Conservation (phyloP, 2,888 invertebrate genomes). For the Ligdia adustata region DNA sequence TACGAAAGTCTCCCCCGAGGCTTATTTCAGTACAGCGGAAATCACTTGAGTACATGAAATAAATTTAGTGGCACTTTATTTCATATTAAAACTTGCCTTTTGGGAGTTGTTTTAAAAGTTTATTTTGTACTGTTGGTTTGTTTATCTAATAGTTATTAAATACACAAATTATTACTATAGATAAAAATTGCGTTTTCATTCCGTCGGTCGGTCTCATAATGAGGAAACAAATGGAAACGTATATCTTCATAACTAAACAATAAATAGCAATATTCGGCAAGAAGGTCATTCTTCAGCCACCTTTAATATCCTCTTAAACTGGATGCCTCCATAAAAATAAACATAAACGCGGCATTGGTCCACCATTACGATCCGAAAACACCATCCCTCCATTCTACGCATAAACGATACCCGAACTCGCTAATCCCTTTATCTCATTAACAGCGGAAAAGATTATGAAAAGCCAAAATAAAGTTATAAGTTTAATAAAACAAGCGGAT, state of each 20-base stretch:
- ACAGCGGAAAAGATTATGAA: conserved; percentile 52
- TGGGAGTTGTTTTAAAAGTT: conserved; percentile 1
- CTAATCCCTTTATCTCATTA: conserved; percentile 45
- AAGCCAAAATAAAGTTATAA: conserved; percentile 47
- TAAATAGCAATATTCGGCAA: too few relatives aligned
- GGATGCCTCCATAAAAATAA: conserved; percentile 13
- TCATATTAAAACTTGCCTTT: conserved; percentile 19
- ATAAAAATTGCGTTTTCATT: too few relatives aligned
- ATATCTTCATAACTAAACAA: too few relatives aligned
- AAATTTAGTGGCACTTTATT: conserved; percentile 29
- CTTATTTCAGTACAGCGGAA: conserved; percentile 30
- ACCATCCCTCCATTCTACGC: conserved; percentile 20
- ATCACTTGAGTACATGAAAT: conserved; percentile 32
- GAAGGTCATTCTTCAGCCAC: background rate
- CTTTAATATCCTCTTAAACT: conserved; percentile 20
- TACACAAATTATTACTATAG: too few relatives aligned
- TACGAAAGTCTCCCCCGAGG: conserved; percentile 30
- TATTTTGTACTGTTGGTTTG: too few relatives aligned
- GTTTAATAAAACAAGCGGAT: conserved; percentile 51
- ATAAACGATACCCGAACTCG: conserved; percentile 36
- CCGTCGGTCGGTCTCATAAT: too few relatives aligned
- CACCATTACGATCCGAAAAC: conserved; percentile 21
- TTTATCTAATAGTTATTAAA: too few relatives aligned
- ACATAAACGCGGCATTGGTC: conserved; percentile 12
- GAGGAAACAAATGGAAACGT: too few relatives aligned